Base-by-base conservation (phyloP, 1,140 invertebrate genomes). In the Drosophila pallidifrons region DNA sequence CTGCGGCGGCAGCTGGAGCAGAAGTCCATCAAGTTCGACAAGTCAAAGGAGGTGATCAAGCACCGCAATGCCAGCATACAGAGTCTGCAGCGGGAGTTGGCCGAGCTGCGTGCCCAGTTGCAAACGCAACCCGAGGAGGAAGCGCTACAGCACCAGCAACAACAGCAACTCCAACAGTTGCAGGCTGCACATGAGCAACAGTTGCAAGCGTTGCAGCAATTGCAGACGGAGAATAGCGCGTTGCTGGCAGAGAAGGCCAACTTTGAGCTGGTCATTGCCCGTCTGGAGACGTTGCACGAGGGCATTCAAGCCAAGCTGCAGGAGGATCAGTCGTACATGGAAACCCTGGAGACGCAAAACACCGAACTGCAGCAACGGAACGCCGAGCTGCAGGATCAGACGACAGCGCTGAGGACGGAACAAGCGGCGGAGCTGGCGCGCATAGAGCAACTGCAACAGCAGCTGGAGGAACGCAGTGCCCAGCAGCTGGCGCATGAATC, bases 311-410 rank as follows among this genome's bases (percentile, higher is more conserved):
- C 94, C 3, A 96, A 96, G 92, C 85, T 96, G 16, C 95, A 96
- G 85, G 95, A 96, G 91, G 92, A 95, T 55, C 95, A 96, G 78
- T 93, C 95, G 7, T 95, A 95, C 74, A 95, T 96, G 47, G 96
- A 96, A 90, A 95, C 94, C 57, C 93, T 96, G 47, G 95, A 96
- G 77, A 92, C 93, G 13, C 95, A 96, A 75, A 92, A 96, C n/a
- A 91, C 89, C 0, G 95, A 95, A 64, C 95, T 95, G 32, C 95
- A 95, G 73, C 94, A 93, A 4, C 94, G 94, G 75, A 94, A 94
- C 55, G 91, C 91, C n/a, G 93, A 93, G 5, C 92, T 96, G 2
- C 94, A 96, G 91, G 94, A 95, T 88, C 93, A 93, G 61, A 85
- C 94, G 11, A 93, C 93, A 15, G 82, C 86, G 2, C 93, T 95